Percentiles rank a stretch among this genome's conserved stretches.
Evolutionary conservation across 2,113 vertebrate species (phyloP).

Genomic region (Paracanthobrama guichenoti): DNA sequence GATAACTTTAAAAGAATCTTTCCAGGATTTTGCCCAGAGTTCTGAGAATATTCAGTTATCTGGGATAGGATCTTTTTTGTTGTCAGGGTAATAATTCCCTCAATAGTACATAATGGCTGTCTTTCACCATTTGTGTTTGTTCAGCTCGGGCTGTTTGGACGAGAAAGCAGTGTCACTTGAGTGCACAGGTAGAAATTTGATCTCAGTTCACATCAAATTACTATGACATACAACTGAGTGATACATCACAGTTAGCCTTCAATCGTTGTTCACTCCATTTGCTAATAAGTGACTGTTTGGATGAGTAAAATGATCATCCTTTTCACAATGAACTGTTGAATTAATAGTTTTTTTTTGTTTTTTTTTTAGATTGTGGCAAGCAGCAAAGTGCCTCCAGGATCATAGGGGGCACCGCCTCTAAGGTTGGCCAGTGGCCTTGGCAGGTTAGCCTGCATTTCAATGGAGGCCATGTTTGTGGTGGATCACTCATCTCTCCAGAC

Average conservation of each 20-base stretch:
- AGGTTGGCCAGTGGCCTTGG: conserved; percentile 87
- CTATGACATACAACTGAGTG: not conserved
- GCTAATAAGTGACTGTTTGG: not conserved
- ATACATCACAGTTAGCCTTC: not conserved
- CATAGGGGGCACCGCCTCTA: conserved; percentile 80
- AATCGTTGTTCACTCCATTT: not conserved
- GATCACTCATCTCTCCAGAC: conserved; percentile 80
- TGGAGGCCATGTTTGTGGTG: conserved; percentile 83
- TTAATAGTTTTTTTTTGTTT: not conserved
- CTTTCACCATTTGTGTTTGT: conserved; percentile 36
- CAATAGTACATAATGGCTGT: not conserved
- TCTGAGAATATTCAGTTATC: no score
- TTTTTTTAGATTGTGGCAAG: conserved; percentile 81
- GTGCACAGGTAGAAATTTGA: conserved; percentile 67
- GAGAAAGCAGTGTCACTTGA: conserved; percentile 66
- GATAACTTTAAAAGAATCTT: no score
- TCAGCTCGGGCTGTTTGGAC: conserved; percentile 65
- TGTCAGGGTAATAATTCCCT: not conserved
- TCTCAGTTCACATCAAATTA: not conserved
- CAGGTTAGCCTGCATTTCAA: conserved; percentile 84
- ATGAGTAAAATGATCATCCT: not conserved
- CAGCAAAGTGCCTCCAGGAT: conserved; percentile 77
- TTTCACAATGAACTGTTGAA: not conserved
- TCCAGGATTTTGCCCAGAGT: no score
- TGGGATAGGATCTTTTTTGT: not conserved